A percentile compares a stretch with the other conserved stretches of the same genome.
phyloP scores from a whole-genome alignment of 2,113 vertebrate species.

The Pterophyllum scalare region DNA sequence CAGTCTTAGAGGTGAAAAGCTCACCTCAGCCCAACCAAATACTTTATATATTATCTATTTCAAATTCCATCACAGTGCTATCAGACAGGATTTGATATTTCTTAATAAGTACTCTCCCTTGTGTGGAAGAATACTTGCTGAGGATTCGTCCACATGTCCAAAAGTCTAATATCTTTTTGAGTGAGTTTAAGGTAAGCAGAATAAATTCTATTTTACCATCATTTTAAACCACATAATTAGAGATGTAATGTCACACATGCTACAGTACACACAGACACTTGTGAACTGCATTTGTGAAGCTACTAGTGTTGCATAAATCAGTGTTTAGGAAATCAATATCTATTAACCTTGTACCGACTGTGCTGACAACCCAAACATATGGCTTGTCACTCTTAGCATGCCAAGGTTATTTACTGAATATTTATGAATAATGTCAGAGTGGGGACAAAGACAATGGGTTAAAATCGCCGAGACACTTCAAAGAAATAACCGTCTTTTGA shows the following conservation, averaged over 20 bases:
- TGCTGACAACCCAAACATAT: conserved; percentile 43
- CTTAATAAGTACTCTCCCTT: too few species aligned
- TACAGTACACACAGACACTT: not conserved
- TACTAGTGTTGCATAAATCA: conserved; percentile 32
- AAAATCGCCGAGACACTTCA: not conserved
- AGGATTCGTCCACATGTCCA: too few species aligned
- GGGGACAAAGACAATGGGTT: not conserved
- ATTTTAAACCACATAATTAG: not conserved
- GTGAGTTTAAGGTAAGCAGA: too few species aligned
- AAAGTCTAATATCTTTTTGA: too few species aligned
- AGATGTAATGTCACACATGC: not conserved
- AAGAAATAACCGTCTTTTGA: not conserved
- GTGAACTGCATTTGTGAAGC: conserved; percentile 19
- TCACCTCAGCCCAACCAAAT: too few species aligned
- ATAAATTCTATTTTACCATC: not conserved
- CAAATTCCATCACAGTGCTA: too few species aligned
- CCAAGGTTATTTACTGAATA: conserved; percentile 45
- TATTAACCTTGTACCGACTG: conserved; percentile 56
- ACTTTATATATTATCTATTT: too few species aligned
- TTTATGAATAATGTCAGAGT: not conserved
- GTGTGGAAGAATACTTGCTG: too few species aligned
- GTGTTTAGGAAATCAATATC: conserved; percentile 61
- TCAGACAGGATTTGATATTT: too few species aligned
- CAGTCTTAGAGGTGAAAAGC: too few species aligned
- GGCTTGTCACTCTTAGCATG: conserved; percentile 36